phyloP scores from a whole-genome alignment of 2,888 invertebrate genomes.

The Busseola fusca region DNA sequence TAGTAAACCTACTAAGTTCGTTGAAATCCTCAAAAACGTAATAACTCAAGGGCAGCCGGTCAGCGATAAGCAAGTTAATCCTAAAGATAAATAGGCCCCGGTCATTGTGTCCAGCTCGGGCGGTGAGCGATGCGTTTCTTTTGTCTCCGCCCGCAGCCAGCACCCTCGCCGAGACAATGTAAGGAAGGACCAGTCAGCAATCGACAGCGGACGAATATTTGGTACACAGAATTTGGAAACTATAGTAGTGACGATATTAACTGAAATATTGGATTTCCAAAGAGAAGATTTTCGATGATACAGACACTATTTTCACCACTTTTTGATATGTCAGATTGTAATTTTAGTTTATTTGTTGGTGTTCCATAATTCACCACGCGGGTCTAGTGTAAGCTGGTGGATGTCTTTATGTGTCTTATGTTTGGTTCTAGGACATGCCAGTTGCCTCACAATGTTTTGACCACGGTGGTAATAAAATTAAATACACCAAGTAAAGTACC shows the following conservation, averaged over 20 bases:
- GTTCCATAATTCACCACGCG: too few relatives aligned
- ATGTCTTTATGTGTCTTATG: too few relatives aligned
- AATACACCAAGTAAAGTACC: too few relatives aligned
- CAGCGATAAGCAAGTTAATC: slow-evolving; percentile 87
- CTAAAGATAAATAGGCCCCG: slow-evolving; percentile 84
- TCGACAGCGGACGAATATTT: slow-evolving; percentile 74
- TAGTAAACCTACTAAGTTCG: slow-evolving; percentile 2
- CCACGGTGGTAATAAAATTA: too few relatives aligned
- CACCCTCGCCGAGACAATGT: slow-evolving; percentile 59
- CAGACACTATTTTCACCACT: too few relatives aligned
- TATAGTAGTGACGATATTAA: too few relatives aligned
- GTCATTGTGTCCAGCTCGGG: slow-evolving; percentile 79
- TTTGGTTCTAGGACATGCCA: too few relatives aligned
- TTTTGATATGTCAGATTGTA: too few relatives aligned
- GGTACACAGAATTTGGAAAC: slow-evolving; percentile 25
- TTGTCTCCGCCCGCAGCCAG: slow-evolving; percentile 79
- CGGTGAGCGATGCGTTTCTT: slow-evolving; percentile 87
- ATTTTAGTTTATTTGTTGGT: too few relatives aligned
- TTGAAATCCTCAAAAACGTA: slow-evolving; percentile 64
- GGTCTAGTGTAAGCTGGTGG: too few relatives aligned
- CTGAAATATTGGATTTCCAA: background rate
- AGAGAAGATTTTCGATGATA: background rate
- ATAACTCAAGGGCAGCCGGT: slow-evolving; percentile 72
- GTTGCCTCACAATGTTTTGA: too few relatives aligned
- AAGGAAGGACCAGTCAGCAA: slow-evolving; percentile 82